A percentile compares a stretch with the other conserved stretches of the same genome.
Evolutionary conservation across 2,113 vertebrate species (phyloP).

Genomic region (human): DNA sequence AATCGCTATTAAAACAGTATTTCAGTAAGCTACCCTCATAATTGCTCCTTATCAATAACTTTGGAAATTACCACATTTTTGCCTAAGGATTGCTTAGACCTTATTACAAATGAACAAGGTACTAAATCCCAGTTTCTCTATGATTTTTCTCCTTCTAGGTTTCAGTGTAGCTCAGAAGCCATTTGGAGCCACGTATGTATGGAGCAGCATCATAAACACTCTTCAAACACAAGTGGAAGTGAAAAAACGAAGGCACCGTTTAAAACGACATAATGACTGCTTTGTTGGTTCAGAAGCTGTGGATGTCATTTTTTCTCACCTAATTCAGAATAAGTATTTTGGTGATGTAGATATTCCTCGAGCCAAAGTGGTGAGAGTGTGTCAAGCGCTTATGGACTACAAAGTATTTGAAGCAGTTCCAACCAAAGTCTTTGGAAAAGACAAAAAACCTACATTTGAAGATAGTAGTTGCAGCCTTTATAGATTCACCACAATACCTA

Average conservation of each 20-base stretch:
- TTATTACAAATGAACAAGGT: background rate
- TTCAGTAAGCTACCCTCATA: background rate
- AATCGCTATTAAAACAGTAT: background rate
- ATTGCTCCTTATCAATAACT: slow-evolving; percentile 5
- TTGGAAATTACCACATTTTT: background rate
- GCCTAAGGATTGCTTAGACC: background rate
- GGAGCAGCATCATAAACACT: slow-evolving; percentile 95
- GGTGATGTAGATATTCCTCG: slow-evolving; percentile 94
- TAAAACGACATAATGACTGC: slow-evolving; percentile 94
- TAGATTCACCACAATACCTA: slow-evolving; percentile 87
- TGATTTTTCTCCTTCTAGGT: slow-evolving; percentile 77
- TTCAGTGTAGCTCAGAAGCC: slow-evolving; percentile 93
- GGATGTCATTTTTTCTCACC: slow-evolving; percentile 93
- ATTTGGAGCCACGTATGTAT: slow-evolving; percentile 95
- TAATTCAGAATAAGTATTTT: slow-evolving; percentile 94
- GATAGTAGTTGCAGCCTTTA: slow-evolving; percentile 96
- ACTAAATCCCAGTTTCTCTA: background rate
- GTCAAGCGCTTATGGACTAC: slow-evolving; percentile 96
- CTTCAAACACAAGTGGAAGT: slow-evolving; percentile 94
- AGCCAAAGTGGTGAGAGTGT: slow-evolving; percentile 94
- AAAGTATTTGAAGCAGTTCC: slow-evolving; percentile 96
- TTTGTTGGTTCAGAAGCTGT: slow-evolving; percentile 97
- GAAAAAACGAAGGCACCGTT: slow-evolving; percentile 93
- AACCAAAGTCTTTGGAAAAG: slow-evolving; percentile 92
- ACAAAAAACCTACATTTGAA: slow-evolving; percentile 93